Evolutionary conservation across 1,140 invertebrate genomes (phyloP).

Genomic region (Drosophila hydei): DNA sequence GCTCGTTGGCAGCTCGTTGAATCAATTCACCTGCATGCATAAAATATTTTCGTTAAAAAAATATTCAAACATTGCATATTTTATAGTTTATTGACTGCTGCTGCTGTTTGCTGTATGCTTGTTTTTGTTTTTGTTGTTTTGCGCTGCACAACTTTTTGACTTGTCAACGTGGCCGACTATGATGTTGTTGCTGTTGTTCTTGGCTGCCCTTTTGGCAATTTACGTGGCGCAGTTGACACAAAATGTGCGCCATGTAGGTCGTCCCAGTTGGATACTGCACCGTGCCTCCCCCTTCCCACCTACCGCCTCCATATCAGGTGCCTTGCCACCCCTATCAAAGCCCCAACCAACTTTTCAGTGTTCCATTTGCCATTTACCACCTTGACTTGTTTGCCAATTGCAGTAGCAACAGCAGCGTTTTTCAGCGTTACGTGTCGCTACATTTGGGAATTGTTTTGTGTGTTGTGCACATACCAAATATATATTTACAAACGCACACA

Average conservation of each 20-base stretch:
- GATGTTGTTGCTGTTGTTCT: conserved; percentile 24
- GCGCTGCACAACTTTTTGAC: conserved; percentile 34
- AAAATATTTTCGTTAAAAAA: conserved; percentile 72
- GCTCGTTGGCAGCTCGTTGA: conserved; percentile 68
- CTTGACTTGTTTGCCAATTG: conserved; percentile 78
- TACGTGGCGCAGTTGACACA: conserved; percentile 68
- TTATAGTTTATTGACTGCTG: conserved; percentile 79
- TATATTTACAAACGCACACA: conserved; percentile 16
- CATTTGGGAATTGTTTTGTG: conserved; percentile 80
- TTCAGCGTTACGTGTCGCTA: conserved; percentile 65
- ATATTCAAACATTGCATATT: conserved; percentile 81
- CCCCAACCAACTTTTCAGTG: neutral
- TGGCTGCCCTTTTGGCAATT: conserved; percentile 58
- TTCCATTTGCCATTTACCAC: conserved; percentile 71
- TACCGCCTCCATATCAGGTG: neutral
- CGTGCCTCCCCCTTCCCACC: neutral
- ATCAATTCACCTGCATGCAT: conserved; percentile 81
- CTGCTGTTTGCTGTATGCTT: conserved; percentile 9
- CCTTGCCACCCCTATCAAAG: neutral
- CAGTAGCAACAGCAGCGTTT: conserved; percentile 56
- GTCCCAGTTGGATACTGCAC: conserved; percentile 50
- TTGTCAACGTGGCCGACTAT: conserved; percentile 39
- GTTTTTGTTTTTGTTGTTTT: conserved; percentile 19
- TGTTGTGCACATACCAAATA: conserved; percentile 46
- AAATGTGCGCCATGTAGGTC: conserved; percentile 65